Evolutionary conservation across 2,113 vertebrate genomes (phyloP).

Genomic region (Dipodomys stephensi): DNA sequence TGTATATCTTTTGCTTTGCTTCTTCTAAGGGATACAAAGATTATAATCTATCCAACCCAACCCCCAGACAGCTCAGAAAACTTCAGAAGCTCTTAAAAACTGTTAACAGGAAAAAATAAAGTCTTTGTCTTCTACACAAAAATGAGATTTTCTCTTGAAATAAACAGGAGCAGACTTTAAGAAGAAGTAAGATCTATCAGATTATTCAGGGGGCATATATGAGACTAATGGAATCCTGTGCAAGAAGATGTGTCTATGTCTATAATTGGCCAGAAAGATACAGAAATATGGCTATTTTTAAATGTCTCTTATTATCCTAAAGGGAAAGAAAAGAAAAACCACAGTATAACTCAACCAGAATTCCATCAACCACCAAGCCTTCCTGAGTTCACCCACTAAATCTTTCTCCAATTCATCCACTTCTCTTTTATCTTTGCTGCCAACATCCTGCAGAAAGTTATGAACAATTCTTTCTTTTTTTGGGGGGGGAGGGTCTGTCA

Average conservation of each 20-base stretch:
- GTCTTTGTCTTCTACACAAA: conserved; percentile 3
- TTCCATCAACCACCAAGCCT: neutral
- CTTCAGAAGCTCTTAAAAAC: conserved; percentile 36
- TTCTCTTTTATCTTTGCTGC: neutral
- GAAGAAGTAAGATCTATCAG: neutral
- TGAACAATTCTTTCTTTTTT: neutral
- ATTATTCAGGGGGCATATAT: no score
- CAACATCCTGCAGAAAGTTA: neutral
- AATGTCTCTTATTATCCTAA: neutral
- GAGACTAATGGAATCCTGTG: neutral
- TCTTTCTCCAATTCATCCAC: neutral
- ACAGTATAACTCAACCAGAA: neutral
- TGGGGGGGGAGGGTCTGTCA: no score
- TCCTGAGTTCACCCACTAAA: neutral
- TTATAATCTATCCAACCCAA: conserved; percentile 39
- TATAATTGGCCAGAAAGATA: neutral
- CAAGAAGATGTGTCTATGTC: neutral
- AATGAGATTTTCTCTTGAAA: conserved; percentile 55
- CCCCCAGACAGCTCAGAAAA: conserved; percentile 37
- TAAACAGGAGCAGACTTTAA: conserved; percentile 9
- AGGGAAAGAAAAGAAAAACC: neutral
- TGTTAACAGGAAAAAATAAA: conserved; percentile 53
- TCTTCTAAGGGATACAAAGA: conserved; percentile 22
- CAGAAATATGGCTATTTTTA: neutral
- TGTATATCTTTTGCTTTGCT: neutral